Evolutionary conservation across 2,113 vertebrate species (phyloP).

Genomic region (Caretta caretta): DNA sequence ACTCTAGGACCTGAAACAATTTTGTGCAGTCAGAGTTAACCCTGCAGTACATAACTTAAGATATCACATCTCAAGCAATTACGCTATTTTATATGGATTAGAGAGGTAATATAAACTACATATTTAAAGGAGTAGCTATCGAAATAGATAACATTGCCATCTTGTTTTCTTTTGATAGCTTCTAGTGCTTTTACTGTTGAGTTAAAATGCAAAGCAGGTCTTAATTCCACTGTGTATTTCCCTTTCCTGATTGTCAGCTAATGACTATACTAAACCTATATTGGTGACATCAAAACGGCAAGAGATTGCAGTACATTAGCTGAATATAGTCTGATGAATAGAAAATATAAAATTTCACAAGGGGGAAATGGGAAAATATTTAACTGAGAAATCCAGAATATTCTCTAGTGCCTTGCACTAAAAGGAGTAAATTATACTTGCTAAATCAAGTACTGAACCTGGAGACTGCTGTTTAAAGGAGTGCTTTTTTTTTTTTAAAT

Average conservation of each 20-base stretch:
- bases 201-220: conserved; percentile 51
- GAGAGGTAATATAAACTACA: conserved; percentile 21
- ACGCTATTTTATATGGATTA: conserved; percentile 1
- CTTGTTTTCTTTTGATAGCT: conserved; percentile 37
- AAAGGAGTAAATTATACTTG: conserved; percentile 72
- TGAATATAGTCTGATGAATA: conserved; percentile 19
- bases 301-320: conserved; percentile 33
- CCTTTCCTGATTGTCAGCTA: conserved; percentile 45
- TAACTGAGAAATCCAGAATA: conserved; percentile 54
- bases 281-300: conserved; percentile 2
- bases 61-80: neutral
- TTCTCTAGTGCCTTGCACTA: conserved; percentile 49
- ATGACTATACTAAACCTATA: conserved; percentile 21
- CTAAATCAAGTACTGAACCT: conserved; percentile 62
- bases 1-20: conserved; percentile 23
- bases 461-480: conserved; percentile 52
- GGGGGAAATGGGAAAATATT: conserved; percentile 23
- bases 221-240: conserved; percentile 18
- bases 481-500: conserved; percentile 11
- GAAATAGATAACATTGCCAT: conserved; percentile 45
- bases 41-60: conserved; percentile 14
- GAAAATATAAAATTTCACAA: conserved; percentile 26
- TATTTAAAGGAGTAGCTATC: conserved; percentile 64
- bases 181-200: conserved; percentile 20
- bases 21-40: conserved; percentile 33